Evolutionary conservation across 2,888 invertebrate species (phyloP), one percentile per base, ranked within the genome.

Genomic region (Euphydryas editha): DNA sequence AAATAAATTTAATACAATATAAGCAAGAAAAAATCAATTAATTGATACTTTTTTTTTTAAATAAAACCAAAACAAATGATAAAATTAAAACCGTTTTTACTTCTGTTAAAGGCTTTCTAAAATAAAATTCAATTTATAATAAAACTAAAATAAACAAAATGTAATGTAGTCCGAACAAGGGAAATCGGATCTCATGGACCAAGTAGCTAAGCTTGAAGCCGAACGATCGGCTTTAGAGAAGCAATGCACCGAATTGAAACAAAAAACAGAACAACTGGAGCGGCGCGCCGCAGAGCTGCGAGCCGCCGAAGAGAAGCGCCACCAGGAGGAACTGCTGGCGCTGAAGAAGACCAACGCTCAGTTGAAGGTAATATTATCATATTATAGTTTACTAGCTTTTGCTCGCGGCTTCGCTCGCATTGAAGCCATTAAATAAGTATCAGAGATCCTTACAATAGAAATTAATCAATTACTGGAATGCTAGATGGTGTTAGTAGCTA

Each of bases 321-420:
- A 98, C 80, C 95, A 95, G 46, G 99, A 99, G 83, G 99, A 99
- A 86, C 95, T 98, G 61, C 94, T 97, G 59, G 98, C 98, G 81
- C 93, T 98, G 67, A 98, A 98, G 92, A 97, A 98, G 86, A 98
- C 98, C 1, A 99, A 98, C 83, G 96, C 97, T 73, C 98, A 99
- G 82, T 93, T 99, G 11, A 99, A 98, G 95, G 97, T 96, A 81
- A 70, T 24, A 39, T n/a, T 42, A 37, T 15, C n/a, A 44, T 10
- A 7, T n/a, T n/a, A n/a, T n/a, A n/a, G n/a, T n/a, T n/a, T n/a
- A n/a, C n/a, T n/a, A n/a, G n/a, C n/a, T n/a, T n/a, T n/a, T n/a
- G n/a, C n/a, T n/a, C n/a, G n/a, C n/a, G n/a, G n/a, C n/a, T n/a
- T n/a, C n/a, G n/a, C n/a, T n/a, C n/a, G n/a, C n/a, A n/a, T n/a